phyloP scores from a whole-genome alignment of 2,888 invertebrate genomes.

The Leptothorax acervorum region DNA sequence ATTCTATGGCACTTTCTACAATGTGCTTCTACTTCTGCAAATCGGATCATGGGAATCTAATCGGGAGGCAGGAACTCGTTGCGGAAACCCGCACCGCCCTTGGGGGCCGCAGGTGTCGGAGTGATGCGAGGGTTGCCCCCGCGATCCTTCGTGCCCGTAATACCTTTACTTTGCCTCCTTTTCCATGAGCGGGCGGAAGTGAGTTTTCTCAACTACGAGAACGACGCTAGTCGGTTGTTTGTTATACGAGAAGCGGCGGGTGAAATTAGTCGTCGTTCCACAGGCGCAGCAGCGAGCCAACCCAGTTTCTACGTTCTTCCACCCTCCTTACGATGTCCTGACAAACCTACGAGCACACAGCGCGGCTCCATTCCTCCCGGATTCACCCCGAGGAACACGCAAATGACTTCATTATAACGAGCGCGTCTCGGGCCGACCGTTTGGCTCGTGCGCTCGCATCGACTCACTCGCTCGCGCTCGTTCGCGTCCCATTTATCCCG shows the following conservation, averaged over 20 bases:
- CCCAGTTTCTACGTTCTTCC: conserved; percentile 46
- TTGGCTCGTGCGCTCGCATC: conserved; percentile 18
- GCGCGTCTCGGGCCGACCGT: conserved; percentile 52
- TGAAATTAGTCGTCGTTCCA: conserved; percentile 80
- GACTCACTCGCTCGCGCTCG: background rate
- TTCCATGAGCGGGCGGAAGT: conserved; percentile 28
- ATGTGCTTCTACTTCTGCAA: conserved; percentile 39
- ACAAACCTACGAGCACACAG: conserved; percentile 58
- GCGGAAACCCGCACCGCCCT: conserved; percentile 41
- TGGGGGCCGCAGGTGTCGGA: conserved; percentile 68
- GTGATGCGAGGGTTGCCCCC: conserved; percentile 50
- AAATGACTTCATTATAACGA: conserved; percentile 82
- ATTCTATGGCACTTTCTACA: conserved; percentile 28
- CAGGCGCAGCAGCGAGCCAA: conserved; percentile 50
- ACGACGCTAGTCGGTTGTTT: conserved; percentile 72
- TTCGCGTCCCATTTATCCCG: conserved; percentile 10
- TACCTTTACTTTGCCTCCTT: conserved; percentile 11
- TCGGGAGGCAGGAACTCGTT: conserved; percentile 36
- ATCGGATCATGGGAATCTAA: conserved; percentile 48
- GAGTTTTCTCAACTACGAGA: conserved; percentile 67
- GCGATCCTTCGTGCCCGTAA: conserved; percentile 32
- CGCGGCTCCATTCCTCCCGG: conserved; percentile 64
- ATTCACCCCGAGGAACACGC: conserved; percentile 77
- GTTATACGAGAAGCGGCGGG: conserved; percentile 77
- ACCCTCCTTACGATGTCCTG: conserved; percentile 58